Evolutionary conservation across 2,888 invertebrate genomes (phyloP), one percentile per base, ranked within the genome.

Genomic region (Eupithecia dodoneata): DNA sequence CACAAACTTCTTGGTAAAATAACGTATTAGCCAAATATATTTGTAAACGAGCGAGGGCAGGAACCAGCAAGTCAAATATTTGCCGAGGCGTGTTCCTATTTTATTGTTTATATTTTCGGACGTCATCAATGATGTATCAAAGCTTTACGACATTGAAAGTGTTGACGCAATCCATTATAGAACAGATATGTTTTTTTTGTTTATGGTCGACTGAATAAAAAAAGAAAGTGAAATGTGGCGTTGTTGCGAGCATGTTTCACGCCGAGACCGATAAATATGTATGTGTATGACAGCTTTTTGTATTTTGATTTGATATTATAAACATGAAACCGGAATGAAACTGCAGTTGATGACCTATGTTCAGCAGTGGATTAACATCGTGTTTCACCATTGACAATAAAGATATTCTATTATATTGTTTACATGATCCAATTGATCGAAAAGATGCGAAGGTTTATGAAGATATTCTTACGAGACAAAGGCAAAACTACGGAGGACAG

Each of bases 11-110:
- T 66, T 66, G 41, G 42, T 13, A 66, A 41, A 42, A 63, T 30
- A 10, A 77, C 69, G 71, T 78, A 73, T 73, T 79, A 78, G 78
- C 76, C 77, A 74, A 80, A 76, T 79, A 76, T 70, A 70, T 76
- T 73, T 63, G 73, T 71, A 30, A 30, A 30, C 30, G 72, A 74
- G 77, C 73, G 71, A 41, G 74, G 52, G 65, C 74, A 70, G 72
- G 7, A 59, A 18, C 18, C 59, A 30, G 10, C 55, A 67, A 73
- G 13, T 9, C 63, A n/a, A 72, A 55, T 59, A 77, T 73, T 73
- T 55, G 15, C 49, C 44, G 30, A 70, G 44, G 49, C 49, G 59
- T 67, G 63, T 66, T 74, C 15, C 9, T 49, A 30, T 52, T n/a
- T 73, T 71, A 71, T 71, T 59, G 59, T 69, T 69, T 59, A n/a